These are phyloP conservation scores for Avahi laniger DNA, from an alignment of 2,797 vertebrate species.

Conservation along the genomic window DNA sequence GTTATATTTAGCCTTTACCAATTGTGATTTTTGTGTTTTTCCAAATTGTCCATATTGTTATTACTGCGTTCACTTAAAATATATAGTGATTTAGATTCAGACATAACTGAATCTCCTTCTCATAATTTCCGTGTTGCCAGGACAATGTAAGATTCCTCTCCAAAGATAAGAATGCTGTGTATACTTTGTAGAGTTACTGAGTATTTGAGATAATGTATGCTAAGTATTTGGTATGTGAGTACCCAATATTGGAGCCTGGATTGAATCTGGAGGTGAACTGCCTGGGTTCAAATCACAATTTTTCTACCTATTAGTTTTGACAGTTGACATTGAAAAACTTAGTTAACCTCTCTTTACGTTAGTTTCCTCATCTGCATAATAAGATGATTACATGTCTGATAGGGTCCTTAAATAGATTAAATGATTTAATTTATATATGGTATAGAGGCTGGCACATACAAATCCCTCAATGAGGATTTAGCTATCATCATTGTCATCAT, in stretches of 20 bases:
- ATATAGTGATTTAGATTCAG: not conserved
- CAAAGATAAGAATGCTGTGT: not conserved
- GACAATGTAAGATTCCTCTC: not conserved
- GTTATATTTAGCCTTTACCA: not conserved
- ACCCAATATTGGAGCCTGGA: not conserved
- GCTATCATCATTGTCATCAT: not conserved
- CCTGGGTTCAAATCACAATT: not conserved
- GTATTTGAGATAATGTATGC: not conserved
- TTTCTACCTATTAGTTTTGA: not conserved
- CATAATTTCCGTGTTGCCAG: not conserved
- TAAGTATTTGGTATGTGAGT: not conserved
- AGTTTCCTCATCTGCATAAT: not conserved
- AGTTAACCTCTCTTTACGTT: not conserved
- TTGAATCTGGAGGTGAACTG: not conserved
- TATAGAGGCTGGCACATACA: not conserved
- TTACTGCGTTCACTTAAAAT: not conserved
- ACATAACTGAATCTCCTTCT: not conserved
- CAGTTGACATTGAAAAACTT: not conserved
- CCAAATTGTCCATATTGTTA: not conserved
- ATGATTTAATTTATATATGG: not conserved
- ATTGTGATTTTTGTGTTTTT: not conserved
- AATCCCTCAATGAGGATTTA: not conserved
- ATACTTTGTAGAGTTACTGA: not conserved
- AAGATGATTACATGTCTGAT: not conserved
- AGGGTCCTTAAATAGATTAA: not conserved